Evolutionary conservation across 2,113 vertebrate genomes (phyloP), one percentile per base, ranked within the genome.

Genomic region (Rhizomys pruinosus): DNA sequence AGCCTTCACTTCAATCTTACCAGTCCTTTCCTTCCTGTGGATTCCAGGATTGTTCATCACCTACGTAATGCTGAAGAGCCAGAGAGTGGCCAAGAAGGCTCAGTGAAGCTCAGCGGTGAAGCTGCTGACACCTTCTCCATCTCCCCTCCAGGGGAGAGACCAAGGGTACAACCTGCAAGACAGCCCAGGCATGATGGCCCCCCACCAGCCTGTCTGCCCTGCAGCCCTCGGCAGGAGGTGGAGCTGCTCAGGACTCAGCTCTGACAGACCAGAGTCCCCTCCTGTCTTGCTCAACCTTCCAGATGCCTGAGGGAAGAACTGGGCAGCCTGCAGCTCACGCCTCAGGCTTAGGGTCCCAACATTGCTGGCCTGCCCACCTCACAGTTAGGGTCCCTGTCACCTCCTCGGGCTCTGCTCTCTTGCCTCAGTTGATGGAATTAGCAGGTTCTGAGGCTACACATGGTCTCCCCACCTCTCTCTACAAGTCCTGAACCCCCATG

Each of bases 11-110:
- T 3, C 0, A 32, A 13, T 47, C 92, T 85, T 52, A 57, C 19
- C 2, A 39, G 11, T 15, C 77, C 32, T 95, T 61, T 96, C 55
- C 74, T 25, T 19, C 69, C 22, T 96, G 39, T 92, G 0, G 69
- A 12, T 81, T 87, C 0, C 96, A 99, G 99, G 99, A 2, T 68
- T 98, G 59, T 99, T 99, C 95, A 98, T 99, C 55, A 98, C 97
- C 17, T 96, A 98, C 0, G 63, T 99, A 94, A 98, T 98, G 95
- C 99, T 99, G 99, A 99, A 98, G 97, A 99, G 98, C 96, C 98
- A 92, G 87, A 99, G 98, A 68, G 97, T 97, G 57, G 98, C 97
- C 72, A 98, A 99, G 98, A 99, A 99, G 97, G 96, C 94, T 0
- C 98, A 99, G 82, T 99, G 97, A 98, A 95, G 81, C 27, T 81